Evolutionary conservation across 2,113 vertebrate genomes (phyloP).

Genomic region (Takifugu flavidus): DNA sequence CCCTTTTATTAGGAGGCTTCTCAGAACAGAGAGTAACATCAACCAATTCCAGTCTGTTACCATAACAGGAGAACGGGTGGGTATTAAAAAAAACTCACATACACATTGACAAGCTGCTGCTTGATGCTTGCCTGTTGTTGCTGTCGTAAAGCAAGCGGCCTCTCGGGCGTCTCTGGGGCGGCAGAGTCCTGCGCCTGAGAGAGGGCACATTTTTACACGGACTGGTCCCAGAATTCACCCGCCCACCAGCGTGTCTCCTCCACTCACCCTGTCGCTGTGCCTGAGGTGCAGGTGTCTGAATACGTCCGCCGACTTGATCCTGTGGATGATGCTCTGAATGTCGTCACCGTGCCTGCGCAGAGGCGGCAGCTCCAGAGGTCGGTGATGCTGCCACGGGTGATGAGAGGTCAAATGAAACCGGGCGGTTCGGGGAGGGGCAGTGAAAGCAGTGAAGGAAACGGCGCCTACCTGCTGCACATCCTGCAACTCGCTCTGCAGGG

Average conservation of each 20-base stretch:
- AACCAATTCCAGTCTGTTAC: constrained; percentile 44
- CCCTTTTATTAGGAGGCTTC: constrained; percentile 57
- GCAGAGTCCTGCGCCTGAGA: constrained; percentile 50
- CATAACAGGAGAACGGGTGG: constrained; percentile 62
- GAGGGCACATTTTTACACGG: constrained; percentile 1
- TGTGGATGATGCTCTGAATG: constrained; percentile 65
- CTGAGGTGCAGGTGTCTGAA: constrained; percentile 45
- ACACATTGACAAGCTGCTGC: constrained; percentile 74
- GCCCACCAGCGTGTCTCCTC: constrained; percentile 17
- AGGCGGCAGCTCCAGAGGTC: constrained; percentile 38
- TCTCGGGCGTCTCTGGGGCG: constrained; percentile 55
- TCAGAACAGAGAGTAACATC: constrained; percentile 52
- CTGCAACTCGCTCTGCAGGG: constrained; percentile 73
- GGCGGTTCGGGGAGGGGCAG: no score
- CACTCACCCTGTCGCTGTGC: constrained; percentile 51
- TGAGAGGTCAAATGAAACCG: no score
- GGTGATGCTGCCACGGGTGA: constrained; percentile 41
- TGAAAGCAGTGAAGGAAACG: not conserved
- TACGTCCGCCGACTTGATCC: constrained; percentile 62
- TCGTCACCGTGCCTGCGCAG: constrained; percentile 40
- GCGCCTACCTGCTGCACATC: constrained; percentile 67
- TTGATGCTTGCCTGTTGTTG: constrained; percentile 67
- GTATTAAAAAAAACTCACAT: constrained; percentile 63
- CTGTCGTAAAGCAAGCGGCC: constrained; percentile 49
- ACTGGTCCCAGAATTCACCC: not conserved